Evolutionary conservation across 2,797 vertebrate genomes (phyloP), one percentile per base, ranked within the genome.

Genomic region (Passerculus sandwichensis): DNA sequence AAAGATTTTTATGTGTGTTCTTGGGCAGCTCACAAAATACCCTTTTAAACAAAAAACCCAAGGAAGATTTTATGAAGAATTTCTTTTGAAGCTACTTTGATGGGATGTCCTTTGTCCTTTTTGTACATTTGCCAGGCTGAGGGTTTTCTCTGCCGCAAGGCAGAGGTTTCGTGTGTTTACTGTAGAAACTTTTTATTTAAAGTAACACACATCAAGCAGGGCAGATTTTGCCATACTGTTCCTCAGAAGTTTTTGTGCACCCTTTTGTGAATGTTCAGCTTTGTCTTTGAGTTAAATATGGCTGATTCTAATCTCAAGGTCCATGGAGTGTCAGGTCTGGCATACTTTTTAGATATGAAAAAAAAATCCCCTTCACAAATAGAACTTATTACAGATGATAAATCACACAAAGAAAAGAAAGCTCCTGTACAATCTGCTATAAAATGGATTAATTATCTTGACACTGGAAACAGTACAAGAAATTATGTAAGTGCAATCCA

Each of bases 301-400:
- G 20, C 32, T 42, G 75, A 78, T 72, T 75, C 64, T 89, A 78
- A 84, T 40, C 38, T 36, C 54, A 75, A 65, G 21, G 38, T 64
- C 40, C n/a, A 23, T 0, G 0, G 15, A 5, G 4, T 70, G 32
- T 22, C 19, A 27, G 10, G 38, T 9, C 42, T 36, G 17, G 29
- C 15, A 70, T 9, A 44, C 30, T 61, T 89, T 78, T 50, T 10
- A 79, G 29, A 74, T 30, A 47, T 2, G 22, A 42, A 21, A 78
- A 64, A 80, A 30, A 78, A 40, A 15, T 1, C 0, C 8, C 13
- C 22, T 23, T 23, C 48, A 83, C 22, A 91, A 90, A 77, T 15
- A 77, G 12, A 82, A 79, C 8, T 73, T 15, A 45, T 0, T 65
- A 50, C 26, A 91, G 34, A 45, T 30, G 26, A 61, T 13, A 13